Evolutionary conservation across 2,888 invertebrate genomes (phyloP), one percentile per base, ranked within the genome.

Genomic region (Acleris emargana): DNA sequence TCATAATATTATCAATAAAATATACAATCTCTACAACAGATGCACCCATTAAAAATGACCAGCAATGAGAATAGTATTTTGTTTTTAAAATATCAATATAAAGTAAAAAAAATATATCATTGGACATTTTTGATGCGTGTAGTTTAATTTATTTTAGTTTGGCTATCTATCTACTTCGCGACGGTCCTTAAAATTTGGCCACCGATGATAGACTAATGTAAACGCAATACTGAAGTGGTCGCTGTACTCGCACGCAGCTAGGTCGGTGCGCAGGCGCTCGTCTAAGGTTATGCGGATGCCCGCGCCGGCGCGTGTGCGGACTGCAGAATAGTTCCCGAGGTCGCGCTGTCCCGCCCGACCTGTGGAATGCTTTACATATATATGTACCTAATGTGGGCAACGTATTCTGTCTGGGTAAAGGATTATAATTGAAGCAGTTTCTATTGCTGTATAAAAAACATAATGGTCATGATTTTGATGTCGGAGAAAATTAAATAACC

Each of bases 271-370:
- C 55, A 18, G 5, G 58, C 53, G 58, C 13, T 45, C 49, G 58
- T 18, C 45, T 66, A 66, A 66, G 66, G 61, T 66, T 66, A 61
- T 66, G 66, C 68, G 68, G 68, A 68, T 68, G 68, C 62, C 55
- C 51, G 52, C 57, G 63, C 52, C 62, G 6, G 68, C 55, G 63
- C 68, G 64, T 64, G 64, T 53, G 64, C 49, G n/a, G 68, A 64
- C 58, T 68, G 62, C 58, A 54, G 62, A 68, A 62, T 54, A 47
- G 58, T 16, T 45, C 53, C 61, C 68, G 68, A 68, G 68, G 68
- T 66, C 66, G 64, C 64, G 28, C 28, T 50, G 64, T 25, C 58
- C 64, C 63, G 66, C 57, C 66, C 66, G 66, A 61, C 66, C 66
- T 28, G 61, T 22, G 60, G 66, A 66, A 66, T 66, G 61, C 54